Evolutionary conservation across 2,888 invertebrate species (phyloP), one percentile per base, ranked within the genome.

Genomic region (Hirtodrosophila histrioides): DNA sequence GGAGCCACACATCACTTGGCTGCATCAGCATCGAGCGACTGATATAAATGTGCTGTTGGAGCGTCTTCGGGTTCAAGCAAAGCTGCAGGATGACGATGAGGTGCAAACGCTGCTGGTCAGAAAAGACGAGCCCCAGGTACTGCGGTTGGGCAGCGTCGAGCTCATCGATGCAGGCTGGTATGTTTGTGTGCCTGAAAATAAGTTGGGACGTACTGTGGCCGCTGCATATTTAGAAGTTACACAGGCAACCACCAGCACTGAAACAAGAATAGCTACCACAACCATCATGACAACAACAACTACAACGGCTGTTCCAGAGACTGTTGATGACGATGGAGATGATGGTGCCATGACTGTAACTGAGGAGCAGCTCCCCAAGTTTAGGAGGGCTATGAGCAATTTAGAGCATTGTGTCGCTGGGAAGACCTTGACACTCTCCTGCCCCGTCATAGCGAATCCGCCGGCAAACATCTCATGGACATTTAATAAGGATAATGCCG

Each of bases 101-200:
- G 44, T 58, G 10, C 10, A n/a, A 0, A 11, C 0, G 8, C n/a
- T 90, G 48, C 23, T 81, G 61, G 73, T 86, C 12, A 82, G 75
- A 49, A 65, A 72, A 31, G 88, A 94, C 69, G 92, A 92, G 84
- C 95, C 96, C 0, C 96, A 97, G 90, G 92, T 95, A 29, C 92
- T 98, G 43, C 94, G 94, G 24, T 92, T 99, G 53, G 93, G 93
- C 73, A 98, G 98, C 90, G 97, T 98, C 0, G 96, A 96, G 0
- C 93, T 95, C 71, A 95, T 95, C 39, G 96, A 98, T 87, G 97
- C 96, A 89, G 99, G 98, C 2, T 97, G 97, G 96, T 99, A 99
- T 89, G 96, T 97, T 0, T 99, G 99, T 90, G 93, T 98, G 0
- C 98, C 97, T 0, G 94, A 96, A 17, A 99, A 99, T 90, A 94